phyloP scores from a whole-genome alignment of 2,113 vertebrate genomes.

The Rissa tridactyla region DNA sequence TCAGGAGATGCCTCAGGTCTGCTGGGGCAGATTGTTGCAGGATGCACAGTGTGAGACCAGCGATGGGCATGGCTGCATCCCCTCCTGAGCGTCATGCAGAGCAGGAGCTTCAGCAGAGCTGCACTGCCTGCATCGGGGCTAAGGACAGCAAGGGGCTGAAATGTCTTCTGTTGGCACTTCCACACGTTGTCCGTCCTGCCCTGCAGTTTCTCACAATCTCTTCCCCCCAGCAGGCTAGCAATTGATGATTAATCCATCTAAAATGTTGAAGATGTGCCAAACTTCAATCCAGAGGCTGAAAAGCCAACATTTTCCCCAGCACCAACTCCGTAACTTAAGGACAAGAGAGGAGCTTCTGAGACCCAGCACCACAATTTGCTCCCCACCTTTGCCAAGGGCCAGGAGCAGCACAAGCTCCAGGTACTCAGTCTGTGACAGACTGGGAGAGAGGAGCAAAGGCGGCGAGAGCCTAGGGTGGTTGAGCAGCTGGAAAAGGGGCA shows the following conservation, averaged over 20 bases:
- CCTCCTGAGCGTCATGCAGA: background rate
- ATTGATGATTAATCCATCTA: conserved; percentile 27
- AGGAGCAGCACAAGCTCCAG: background rate
- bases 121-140: background rate
- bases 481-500: background rate
- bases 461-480: background rate
- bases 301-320: background rate
- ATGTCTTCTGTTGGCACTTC: background rate
- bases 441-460: background rate
- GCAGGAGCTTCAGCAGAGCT: background rate
- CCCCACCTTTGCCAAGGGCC: background rate
- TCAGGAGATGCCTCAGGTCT: background rate
- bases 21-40: background rate
- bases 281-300: background rate
- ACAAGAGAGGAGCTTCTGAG: background rate
- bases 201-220: background rate
- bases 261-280: conserved; percentile 11
- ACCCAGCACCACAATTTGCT: background rate
- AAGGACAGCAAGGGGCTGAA: background rate
- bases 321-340: background rate
- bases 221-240: background rate
- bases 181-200: background rate
- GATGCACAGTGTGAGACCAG: background rate
- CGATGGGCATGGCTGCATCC: background rate
- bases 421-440: background rate